Conservation (phyloP, 2,888 invertebrate genomes). For the Eupithecia vulgata region DNA sequence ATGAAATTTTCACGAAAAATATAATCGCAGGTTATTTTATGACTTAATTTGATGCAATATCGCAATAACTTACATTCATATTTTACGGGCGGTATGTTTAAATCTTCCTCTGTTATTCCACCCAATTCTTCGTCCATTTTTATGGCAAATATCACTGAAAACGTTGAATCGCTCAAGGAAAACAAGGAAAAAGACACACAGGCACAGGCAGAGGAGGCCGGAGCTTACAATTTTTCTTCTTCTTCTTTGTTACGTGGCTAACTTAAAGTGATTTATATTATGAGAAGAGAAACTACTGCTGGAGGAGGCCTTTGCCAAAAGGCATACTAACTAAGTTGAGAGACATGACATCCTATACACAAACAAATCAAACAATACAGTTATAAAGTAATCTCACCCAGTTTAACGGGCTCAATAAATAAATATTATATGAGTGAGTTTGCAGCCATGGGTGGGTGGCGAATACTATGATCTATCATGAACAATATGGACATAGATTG, state of each 20-base stretch:
- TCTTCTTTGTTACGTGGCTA: not conserved
- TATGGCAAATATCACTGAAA: not conserved
- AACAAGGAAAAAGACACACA: not conserved
- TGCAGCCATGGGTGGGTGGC: too few species aligned
- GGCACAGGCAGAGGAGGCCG: not conserved
- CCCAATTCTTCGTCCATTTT: conserved; percentile 77
- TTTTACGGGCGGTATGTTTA: conserved; percentile 86
- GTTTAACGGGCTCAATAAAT: too few species aligned
- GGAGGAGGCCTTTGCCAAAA: too few species aligned
- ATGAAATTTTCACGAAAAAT: not conserved
- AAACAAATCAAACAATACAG: too few species aligned
- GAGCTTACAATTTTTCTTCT: not conserved
- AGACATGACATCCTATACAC: too few species aligned
- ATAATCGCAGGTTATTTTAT: not conserved
- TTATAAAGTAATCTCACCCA: too few species aligned
- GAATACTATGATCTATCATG: too few species aligned
- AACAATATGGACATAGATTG: too few species aligned
- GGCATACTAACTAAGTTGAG: too few species aligned
- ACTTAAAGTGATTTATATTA: too few species aligned
- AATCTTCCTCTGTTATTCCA: conserved; percentile 85
- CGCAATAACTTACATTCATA: conserved; percentile 87
- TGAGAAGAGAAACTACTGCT: too few species aligned
- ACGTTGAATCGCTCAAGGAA: not conserved
- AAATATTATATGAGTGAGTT: too few species aligned
- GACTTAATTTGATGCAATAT: not conserved